Evolutionary conservation across 2,888 invertebrate genomes (phyloP), one percentile per base, ranked within the genome.

Genomic region (Sabatieria punctata): DNA sequence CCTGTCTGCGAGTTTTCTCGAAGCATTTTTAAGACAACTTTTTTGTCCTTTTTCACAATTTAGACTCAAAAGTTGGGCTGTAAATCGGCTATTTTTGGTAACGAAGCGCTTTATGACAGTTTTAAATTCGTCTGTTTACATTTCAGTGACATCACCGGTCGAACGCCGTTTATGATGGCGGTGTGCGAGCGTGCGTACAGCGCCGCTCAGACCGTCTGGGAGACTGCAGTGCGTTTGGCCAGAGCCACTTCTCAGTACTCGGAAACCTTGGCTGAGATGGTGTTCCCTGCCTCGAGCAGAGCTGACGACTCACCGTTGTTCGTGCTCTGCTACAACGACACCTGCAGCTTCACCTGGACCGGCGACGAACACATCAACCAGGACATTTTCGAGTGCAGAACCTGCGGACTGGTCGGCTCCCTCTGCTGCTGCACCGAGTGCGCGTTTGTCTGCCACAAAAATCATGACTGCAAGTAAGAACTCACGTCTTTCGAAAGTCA

Each of bases 271-370:
- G 61, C 63, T 58, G 59, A 56, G 41, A 65, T 68, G 65, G 49
- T 70, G 24, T 69, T 65, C 51, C 71, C 69, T 0, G 49, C 43
- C 1, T 51, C 51, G n/a, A 27, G 48, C 38, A 50, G 52, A 41
- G 36, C 86, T 0, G 93, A 95, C 69, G 83, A 93, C 64, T 93
- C 89, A 0, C 95, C 97, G 0, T 72, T 97, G 13, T 84, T 95
- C 60, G 85, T 95, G 15, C 75, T 97, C 4, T 95, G 95, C 68
- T 93, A 88, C 67, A 97, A 99, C 63, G 97, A 97, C 66, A 95
- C 95, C 0, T 97, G 97, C 69, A 91, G 91, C 62, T 97, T 97
- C 67, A 97, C 97, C 0, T 99, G 97, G 95, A 97, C 97, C 0
- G 95, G 95, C 4, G 85, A 88, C 48, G 88, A 89, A 60, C 93